Conservation (phyloP, 2,797 vertebrate genomes). For the Rhynchonycteris naso region DNA sequence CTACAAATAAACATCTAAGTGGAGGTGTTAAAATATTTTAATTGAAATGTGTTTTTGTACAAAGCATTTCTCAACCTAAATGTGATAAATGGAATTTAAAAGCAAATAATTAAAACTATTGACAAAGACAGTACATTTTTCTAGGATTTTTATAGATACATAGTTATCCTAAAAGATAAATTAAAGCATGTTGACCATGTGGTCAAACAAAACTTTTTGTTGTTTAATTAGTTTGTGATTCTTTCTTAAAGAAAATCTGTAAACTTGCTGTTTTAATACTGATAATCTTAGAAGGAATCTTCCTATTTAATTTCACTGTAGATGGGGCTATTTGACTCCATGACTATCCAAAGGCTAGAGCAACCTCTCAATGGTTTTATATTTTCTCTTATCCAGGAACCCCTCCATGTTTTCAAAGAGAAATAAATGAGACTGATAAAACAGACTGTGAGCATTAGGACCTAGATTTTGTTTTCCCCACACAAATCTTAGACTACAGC, state of each 20-base stretch:
- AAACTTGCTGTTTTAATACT: not conserved
- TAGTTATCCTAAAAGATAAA: not conserved
- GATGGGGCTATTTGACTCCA: not conserved
- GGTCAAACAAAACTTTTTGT: slow-evolving; percentile 42
- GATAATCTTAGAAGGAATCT: not conserved
- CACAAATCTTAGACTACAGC: slow-evolving; percentile 5
- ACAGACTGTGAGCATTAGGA: not conserved
- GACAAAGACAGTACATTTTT: slow-evolving; percentile 4
- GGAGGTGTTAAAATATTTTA: slow-evolving; percentile 38
- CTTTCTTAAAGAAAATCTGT: slow-evolving; percentile 32
- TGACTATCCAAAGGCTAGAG: not conserved
- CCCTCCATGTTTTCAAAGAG: not conserved
- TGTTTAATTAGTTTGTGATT: slow-evolving; percentile 7
- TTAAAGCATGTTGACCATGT: slow-evolving; percentile 41
- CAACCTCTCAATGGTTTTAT: not conserved
- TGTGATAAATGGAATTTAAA: slow-evolving; percentile 26
- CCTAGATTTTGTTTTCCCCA: slow-evolving; percentile 5
- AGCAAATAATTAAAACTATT: slow-evolving; percentile 34
- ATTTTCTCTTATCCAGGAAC: not conserved
- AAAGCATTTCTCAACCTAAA: not conserved
- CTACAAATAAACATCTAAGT: slow-evolving; percentile 65
- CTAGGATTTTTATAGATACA: slow-evolving; percentile 1
- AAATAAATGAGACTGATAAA: slow-evolving; percentile 32
- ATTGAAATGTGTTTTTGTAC: slow-evolving; percentile 48
- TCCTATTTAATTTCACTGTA: not conserved